Conservation (phyloP, 2,113 vertebrate species). For the Heloderma charlesbogerti region DNA sequence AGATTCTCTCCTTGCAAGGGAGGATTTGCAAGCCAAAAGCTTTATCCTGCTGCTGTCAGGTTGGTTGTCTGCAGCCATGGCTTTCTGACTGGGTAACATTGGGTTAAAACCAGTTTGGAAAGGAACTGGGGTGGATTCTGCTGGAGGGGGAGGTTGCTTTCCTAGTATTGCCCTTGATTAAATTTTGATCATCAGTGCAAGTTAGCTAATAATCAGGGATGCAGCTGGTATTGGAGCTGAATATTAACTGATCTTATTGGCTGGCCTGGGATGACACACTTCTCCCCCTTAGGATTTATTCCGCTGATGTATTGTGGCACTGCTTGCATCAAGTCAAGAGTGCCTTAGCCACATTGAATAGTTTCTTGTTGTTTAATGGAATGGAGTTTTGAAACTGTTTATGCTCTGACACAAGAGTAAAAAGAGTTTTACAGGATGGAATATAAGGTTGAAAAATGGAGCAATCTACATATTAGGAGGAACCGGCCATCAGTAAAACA, state of each 20-base stretch:
- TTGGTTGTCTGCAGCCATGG: background rate
- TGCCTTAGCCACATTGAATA: background rate
- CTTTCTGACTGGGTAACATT: background rate
- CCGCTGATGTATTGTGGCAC: constrained; percentile 31
- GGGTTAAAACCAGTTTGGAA: background rate
- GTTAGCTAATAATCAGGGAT: background rate
- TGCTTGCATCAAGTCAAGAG: background rate
- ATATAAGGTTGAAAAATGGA: constrained; percentile 39
- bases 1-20: too few relatives aligned
- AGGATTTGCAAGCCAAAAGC: background rate
- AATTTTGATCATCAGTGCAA: background rate
- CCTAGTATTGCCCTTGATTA: background rate
- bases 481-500: constrained; percentile 54
- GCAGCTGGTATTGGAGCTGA: background rate
- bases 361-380: background rate
- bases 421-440: background rate
- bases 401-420: too few relatives aligned
- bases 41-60: background rate
- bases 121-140: fast-evolving
- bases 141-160: background rate
- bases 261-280: background rate
- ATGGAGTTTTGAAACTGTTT: too few relatives aligned
- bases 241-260: background rate
- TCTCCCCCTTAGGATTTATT: fast-evolving
- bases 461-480: constrained; percentile 34